These are phyloP conservation scores for Stenopsyche tienmushanensis DNA, from an alignment of 1,140 invertebrate genomes.

Conservation along the genomic window DNA sequence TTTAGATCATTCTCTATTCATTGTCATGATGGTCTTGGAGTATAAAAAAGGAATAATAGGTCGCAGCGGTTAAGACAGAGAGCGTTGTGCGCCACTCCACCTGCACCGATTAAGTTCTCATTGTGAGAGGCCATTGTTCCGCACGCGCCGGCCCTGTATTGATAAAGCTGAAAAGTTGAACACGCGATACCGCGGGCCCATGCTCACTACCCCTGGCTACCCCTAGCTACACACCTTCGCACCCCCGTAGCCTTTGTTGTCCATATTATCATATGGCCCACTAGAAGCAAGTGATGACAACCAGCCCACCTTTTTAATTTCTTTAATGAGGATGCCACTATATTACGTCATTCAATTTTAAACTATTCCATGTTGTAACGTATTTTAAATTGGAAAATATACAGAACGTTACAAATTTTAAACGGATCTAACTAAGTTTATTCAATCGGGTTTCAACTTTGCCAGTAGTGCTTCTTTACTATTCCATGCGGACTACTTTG, in stretches of 20 bases:
- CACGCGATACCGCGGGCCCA: slow-evolving; percentile 18
- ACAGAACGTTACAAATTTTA: no score
- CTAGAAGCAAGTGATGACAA: no score
- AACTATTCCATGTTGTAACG: no score
- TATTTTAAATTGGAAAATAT: no score
- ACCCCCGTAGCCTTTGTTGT: background rate
- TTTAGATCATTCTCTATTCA: slow-evolving; percentile 27
- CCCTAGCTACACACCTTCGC: background rate
- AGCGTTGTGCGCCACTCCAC: slow-evolving; percentile 32
- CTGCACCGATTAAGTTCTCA: slow-evolving; percentile 41
- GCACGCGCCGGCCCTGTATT: slow-evolving; percentile 23
- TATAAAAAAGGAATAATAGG: slow-evolving; percentile 27
- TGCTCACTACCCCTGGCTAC: background rate
- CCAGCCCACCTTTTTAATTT: no score
- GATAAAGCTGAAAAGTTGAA: slow-evolving; percentile 35
- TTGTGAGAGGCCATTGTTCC: slow-evolving; percentile 38
- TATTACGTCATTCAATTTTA: no score
- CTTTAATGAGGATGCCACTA: no score
- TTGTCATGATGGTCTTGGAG: slow-evolving; percentile 12
- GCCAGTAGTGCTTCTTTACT: no score
- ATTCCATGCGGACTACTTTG: no score
- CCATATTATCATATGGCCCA: no score
- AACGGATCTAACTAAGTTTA: no score
- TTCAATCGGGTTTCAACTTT: no score
- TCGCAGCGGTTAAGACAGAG: slow-evolving; percentile 36